These are phyloP conservation scores for Lates calcarifer DNA, from an alignment of 2,113 vertebrate species.

Conservation along the genomic window DNA sequence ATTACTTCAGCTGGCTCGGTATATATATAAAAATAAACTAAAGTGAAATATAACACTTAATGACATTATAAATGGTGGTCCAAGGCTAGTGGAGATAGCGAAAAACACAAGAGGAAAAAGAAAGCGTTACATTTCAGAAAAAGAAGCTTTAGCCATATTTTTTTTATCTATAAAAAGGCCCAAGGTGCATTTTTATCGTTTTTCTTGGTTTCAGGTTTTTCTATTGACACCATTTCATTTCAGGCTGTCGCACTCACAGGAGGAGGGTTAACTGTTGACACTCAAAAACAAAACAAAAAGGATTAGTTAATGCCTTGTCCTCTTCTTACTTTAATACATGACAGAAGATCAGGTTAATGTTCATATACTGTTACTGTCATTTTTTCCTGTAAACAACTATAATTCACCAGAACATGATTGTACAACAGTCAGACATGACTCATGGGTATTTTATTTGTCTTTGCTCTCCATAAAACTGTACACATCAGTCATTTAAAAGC, in stretches of 20 bases:
- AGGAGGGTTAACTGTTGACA: conserved; percentile 78
- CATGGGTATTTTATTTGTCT: conserved; percentile 12
- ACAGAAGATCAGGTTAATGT: conserved; percentile 72
- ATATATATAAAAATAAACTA: conserved; percentile 90
- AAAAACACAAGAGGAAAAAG: conserved; percentile 89
- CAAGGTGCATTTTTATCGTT: conserved; percentile 87
- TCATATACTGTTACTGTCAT: conserved; percentile 26
- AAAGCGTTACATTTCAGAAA: conserved; percentile 88
- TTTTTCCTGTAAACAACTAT: conserved; percentile 85
- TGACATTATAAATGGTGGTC: conserved; percentile 93
- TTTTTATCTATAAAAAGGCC: conserved; percentile 79
- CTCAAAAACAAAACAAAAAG: conserved; percentile 83
- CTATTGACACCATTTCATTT: conserved; percentile 85
- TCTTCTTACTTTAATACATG: conserved; percentile 83
- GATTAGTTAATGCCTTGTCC: conserved; percentile 82
- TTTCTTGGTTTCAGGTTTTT: conserved; percentile 79
- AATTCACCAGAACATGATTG: conserved; percentile 91
- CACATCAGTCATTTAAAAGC: conserved; percentile 80
- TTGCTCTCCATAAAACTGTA: conserved; percentile 85
- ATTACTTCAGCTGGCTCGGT: conserved; percentile 93
- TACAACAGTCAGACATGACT: conserved; percentile 87
- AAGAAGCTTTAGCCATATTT: conserved; percentile 84
- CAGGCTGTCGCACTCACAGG: conserved; percentile 84
- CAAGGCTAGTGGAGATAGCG: conserved; percentile 88
- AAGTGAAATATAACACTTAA: conserved; percentile 93